These are phyloP conservation scores for Hylaeus anthracinus DNA, from an alignment of 1,140 invertebrate genomes.

Conservation along the genomic window DNA sequence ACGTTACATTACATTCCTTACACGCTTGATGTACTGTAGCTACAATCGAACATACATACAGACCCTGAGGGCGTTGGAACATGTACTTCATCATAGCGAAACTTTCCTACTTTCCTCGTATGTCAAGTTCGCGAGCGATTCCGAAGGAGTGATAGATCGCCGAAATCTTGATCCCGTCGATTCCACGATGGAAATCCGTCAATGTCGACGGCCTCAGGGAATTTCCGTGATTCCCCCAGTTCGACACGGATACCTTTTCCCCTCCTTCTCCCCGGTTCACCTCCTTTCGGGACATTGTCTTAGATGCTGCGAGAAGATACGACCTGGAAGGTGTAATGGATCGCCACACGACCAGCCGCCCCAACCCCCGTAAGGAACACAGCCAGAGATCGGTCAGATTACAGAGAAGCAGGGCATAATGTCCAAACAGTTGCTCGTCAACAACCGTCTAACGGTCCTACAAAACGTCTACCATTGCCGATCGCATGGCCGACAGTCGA, in stretches of 20 bases:
- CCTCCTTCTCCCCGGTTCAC: slow-evolving; percentile 5
- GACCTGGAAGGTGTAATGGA: slow-evolving; percentile 72
- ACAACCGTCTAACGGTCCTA: slow-evolving; percentile 67
- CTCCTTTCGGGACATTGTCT: slow-evolving; percentile 65
- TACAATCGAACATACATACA: no score
- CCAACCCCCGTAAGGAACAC: slow-evolving; percentile 50
- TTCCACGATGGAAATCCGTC: slow-evolving; percentile 62
- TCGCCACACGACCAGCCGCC: slow-evolving; percentile 67
- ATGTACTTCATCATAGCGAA: no score
- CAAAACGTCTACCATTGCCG: slow-evolving; percentile 53
- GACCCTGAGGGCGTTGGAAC: no score
- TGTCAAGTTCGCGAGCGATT: not conserved
- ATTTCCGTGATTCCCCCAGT: slow-evolving; percentile 39
- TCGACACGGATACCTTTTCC: slow-evolving; percentile 54
- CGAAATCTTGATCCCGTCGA: slow-evolving; percentile 56
- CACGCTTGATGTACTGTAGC: no score
- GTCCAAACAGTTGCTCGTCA: slow-evolving; percentile 73
- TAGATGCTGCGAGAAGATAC: slow-evolving; percentile 71
- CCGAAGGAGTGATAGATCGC: slow-evolving; percentile 55
- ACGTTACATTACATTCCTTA: no score
- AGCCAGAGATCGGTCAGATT: slow-evolving; percentile 72
- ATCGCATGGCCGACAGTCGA: slow-evolving; percentile 46
- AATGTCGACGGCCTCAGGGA: slow-evolving; percentile 61
- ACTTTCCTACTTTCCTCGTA: no score
- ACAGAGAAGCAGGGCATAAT: slow-evolving; percentile 72